phyloP scores from a whole-genome alignment of 2,888 invertebrate genomes.

The Nasonia oneida region DNA sequence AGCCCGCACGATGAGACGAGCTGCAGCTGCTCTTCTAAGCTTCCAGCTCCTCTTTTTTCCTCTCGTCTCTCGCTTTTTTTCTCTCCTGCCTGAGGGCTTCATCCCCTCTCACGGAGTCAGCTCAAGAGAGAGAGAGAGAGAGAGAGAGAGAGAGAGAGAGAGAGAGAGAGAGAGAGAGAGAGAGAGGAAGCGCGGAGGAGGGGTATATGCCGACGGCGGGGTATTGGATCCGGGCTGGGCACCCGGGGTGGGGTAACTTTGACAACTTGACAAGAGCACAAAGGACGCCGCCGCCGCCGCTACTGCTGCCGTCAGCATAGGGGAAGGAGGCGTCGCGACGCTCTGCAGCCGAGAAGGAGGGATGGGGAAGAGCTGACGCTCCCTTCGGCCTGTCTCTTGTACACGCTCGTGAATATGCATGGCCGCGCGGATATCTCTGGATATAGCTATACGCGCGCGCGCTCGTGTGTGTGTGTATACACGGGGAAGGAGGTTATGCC shows the following conservation, averaged over 20 bases:
- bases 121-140: background rate
- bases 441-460: no score
- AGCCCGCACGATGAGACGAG: slow-evolving; percentile 34
- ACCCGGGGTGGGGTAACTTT: slow-evolving; percentile 75
- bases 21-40: slow-evolving; percentile 43
- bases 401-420: slow-evolving; percentile 60
- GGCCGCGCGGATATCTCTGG: background rate
- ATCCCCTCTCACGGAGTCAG: slow-evolving; percentile 40
- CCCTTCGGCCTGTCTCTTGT: slow-evolving; percentile 51
- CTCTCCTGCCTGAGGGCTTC: slow-evolving; percentile 48
- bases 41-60: slow-evolving; percentile 14
- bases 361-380: slow-evolving; percentile 40
- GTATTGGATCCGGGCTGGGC: slow-evolving; percentile 58
- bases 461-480: background rate
- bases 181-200: background rate
- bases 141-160: slow-evolving; percentile 8
- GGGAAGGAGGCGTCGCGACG: slow-evolving; percentile 81
- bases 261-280: slow-evolving; percentile 79
- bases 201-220: slow-evolving; percentile 38
- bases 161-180: slow-evolving; percentile 4
- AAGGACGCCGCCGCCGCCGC: slow-evolving; percentile 68
- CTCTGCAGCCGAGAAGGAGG: slow-evolving; percentile 73
- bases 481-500: slow-evolving; percentile 46
- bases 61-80: background rate
- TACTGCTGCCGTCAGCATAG: slow-evolving; percentile 70